Evolutionary conservation across 2,888 invertebrate species (phyloP).

Genomic region (Epistrophe eligans): DNA sequence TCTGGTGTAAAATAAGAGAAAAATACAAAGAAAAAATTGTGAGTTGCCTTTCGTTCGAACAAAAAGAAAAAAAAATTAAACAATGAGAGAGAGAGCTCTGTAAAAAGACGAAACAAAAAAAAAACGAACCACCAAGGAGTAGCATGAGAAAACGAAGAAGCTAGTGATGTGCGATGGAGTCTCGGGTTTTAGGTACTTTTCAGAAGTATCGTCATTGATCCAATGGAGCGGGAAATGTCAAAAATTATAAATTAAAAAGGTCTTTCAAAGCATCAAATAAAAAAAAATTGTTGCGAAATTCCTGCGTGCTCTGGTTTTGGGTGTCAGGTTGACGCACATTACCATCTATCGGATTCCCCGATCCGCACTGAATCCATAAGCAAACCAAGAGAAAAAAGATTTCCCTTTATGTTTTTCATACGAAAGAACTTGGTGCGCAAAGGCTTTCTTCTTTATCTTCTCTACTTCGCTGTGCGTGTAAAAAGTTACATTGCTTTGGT

Average conservation of each 20-base stretch:
- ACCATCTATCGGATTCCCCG: conserved; percentile 14
- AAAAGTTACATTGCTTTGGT: conserved; percentile 55
- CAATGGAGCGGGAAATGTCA: conserved; percentile 41
- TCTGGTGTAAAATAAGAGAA: conserved; percentile 63
- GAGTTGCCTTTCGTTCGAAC: conserved; percentile 55
- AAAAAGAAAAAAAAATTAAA: conserved; percentile 65
- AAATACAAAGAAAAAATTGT: conserved; percentile 65
- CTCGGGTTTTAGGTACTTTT: conserved; percentile 36
- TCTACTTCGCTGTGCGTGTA: conserved; percentile 57
- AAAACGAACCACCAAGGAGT: conserved; percentile 49
- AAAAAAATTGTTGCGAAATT: conserved; percentile 28
- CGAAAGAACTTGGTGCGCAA: conserved; percentile 67
- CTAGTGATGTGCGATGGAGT: conserved; percentile 66
- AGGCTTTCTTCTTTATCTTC: conserved; percentile 68
- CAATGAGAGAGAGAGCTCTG: conserved; percentile 63
- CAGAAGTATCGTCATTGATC: conserved; percentile 31
- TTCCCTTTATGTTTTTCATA: conserved; percentile 54
- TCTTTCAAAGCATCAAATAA: neutral
- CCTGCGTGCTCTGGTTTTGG: conserved; percentile 50
- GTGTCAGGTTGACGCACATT: conserved; percentile 63
- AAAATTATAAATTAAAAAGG: conserved; percentile 8
- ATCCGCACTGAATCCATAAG: conserved; percentile 9
- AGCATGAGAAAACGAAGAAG: conserved; percentile 59
- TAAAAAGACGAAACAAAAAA: conserved; percentile 51
- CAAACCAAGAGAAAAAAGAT: conserved; percentile 45